phyloP scores from a whole-genome alignment of 2,888 invertebrate species.

The Trileptium ribeirensis region DNA sequence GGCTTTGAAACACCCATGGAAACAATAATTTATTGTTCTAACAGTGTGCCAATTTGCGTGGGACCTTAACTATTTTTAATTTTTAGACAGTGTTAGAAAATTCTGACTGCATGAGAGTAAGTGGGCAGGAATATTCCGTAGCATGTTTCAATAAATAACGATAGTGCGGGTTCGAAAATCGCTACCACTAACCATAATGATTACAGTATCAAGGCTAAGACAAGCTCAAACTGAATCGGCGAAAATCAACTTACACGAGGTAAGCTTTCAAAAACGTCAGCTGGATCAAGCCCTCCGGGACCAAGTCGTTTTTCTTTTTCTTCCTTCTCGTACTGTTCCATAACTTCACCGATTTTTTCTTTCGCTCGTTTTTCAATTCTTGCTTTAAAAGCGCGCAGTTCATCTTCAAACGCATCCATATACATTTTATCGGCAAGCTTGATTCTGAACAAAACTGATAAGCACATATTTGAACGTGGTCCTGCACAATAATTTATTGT shows the following conservation, averaged over 20 bases:
- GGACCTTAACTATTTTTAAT: too few species aligned
- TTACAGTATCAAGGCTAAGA: neutral
- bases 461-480: too few species aligned
- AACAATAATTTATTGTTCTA: too few species aligned
- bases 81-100: too few species aligned
- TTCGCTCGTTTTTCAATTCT: slow-evolving; percentile 75
- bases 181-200: neutral
- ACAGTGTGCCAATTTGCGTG: too few species aligned
- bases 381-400: slow-evolving; percentile 76
- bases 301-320: slow-evolving; percentile 76
- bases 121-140: too few species aligned
- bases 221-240: neutral
- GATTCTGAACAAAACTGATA: slow-evolving; percentile 66
- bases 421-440: slow-evolving; percentile 87
- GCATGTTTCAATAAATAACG: too few species aligned
- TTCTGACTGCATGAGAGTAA: too few species aligned
- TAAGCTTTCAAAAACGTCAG: slow-evolving; percentile 86
- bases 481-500: too few species aligned
- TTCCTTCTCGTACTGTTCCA: slow-evolving; percentile 69
- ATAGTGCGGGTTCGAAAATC: neutral
- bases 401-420: slow-evolving; percentile 84
- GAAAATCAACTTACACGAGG: slow-evolving; percentile 74
- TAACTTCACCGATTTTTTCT: slow-evolving; percentile 75
- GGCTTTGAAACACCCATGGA: too few species aligned
- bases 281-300: slow-evolving; percentile 95